Conservation (phyloP, 2,113 vertebrate species). For the Pedionomus torquatus region DNA sequence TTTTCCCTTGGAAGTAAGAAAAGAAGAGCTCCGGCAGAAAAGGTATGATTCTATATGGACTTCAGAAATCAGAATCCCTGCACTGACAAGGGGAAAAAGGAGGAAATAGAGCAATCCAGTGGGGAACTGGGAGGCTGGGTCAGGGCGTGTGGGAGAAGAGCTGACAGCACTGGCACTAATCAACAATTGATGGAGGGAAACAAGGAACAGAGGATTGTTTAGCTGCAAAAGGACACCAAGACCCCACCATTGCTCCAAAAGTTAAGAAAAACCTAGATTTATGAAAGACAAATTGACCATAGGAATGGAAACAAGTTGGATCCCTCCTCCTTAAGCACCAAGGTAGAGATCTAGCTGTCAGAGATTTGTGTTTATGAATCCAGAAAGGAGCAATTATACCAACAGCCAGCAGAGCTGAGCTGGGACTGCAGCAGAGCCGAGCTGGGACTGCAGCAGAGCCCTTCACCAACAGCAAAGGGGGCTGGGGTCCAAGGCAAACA, state of each 20-base stretch:
- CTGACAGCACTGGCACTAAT: background rate
- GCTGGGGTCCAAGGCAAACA: background rate
- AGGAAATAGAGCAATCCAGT: background rate
- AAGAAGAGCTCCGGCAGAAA: background rate
- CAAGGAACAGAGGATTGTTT: background rate
- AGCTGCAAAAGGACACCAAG: background rate
- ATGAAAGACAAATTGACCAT: background rate
- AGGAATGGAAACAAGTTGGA: background rate
- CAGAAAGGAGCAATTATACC: background rate
- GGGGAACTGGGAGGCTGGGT: background rate
- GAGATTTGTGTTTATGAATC: background rate
- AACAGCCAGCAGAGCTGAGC: background rate
- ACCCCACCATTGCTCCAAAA: background rate
- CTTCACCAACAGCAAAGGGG: fast-evolving
- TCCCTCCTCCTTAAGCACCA: background rate
- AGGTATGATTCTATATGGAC: conserved; percentile 28
- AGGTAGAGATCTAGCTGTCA: background rate
- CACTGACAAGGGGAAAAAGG: background rate
- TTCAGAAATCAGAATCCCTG: background rate
- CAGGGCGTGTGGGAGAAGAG: background rate
- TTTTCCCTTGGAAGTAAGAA: background rate
- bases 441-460: background rate
- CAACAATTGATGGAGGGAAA: background rate
- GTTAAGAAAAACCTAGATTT: background rate
- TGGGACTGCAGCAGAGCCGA: background rate